Conservation (phyloP, 2,113 vertebrate species). For the Amazona guildingii region DNA sequence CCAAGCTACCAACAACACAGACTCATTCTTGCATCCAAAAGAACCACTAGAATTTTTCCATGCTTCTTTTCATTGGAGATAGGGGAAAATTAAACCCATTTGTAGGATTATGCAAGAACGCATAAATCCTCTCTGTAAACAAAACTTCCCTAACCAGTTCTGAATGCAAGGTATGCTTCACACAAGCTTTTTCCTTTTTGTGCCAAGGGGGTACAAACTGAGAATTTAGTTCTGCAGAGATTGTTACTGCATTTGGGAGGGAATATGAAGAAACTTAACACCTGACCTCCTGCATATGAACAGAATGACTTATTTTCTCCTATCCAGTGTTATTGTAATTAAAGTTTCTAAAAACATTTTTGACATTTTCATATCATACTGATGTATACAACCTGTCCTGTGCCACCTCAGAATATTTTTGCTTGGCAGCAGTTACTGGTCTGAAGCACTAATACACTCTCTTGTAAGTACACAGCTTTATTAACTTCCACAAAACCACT, state of each 20-base stretch:
- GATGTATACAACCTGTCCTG: not conserved
- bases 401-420: not conserved
- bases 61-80: not conserved
- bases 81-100: not conserved
- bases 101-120: not conserved
- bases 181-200: not conserved
- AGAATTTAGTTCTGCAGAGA: not conserved
- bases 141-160: constrained; percentile 28
- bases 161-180: not conserved
- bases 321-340: not conserved
- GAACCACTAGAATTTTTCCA: not conserved
- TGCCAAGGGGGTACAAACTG: not conserved
- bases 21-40: not conserved
- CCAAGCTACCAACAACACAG: not conserved
- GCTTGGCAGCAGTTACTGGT: not conserved
- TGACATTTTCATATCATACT: not conserved
- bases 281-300: not conserved
- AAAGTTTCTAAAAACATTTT: not conserved
- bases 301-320: not conserved
- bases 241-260: not conserved
- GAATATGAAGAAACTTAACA: not conserved
- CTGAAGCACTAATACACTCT: not conserved
- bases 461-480: not conserved
- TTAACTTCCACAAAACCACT: not conserved
- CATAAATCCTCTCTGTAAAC: constrained; percentile 14